Evolutionary conservation across 2,888 invertebrate genomes (phyloP).

Genomic region (Chaetogeoica ovagalla): DNA sequence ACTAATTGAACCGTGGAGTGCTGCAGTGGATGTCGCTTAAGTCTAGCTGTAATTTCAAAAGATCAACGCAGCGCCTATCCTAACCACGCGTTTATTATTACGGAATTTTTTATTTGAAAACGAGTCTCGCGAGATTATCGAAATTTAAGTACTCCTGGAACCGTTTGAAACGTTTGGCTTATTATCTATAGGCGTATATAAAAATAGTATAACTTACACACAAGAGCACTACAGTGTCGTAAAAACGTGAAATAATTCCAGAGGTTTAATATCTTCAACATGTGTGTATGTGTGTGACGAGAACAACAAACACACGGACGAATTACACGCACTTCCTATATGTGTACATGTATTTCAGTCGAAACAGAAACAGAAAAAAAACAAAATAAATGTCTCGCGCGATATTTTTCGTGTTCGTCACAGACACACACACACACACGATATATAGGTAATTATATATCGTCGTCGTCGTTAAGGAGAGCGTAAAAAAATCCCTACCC

Average conservation of each 20-base stretch:
- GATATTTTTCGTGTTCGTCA: too few species aligned
- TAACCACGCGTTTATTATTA: not conserved
- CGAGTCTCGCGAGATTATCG: constrained; percentile 3
- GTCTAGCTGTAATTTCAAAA: not conserved
- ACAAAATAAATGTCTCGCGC: not conserved
- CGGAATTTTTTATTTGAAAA: not conserved
- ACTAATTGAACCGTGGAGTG: too few species aligned
- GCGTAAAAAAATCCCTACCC: not conserved
- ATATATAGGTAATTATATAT: not conserved
- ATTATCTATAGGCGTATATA: not conserved
- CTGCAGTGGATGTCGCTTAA: too few species aligned
- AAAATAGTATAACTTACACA: not conserved
- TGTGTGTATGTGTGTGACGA: not conserved
- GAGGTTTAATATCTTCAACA: constrained; percentile 46
- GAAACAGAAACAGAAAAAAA: not conserved
- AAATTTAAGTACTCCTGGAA: not conserved
- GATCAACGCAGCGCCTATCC: not conserved
- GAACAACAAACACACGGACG: not conserved
- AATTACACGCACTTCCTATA: not conserved
- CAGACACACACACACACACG: not conserved
- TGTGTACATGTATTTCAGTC: not conserved
- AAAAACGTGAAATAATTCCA: constrained; percentile 21
- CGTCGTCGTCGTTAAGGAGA: constrained; percentile 12
- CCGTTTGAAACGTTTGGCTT: not conserved
- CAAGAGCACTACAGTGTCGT: not conserved